These are phyloP conservation scores for Brachyistius frenatus DNA, from an alignment of 2,113 vertebrate genomes.

Conservation along the genomic window DNA sequence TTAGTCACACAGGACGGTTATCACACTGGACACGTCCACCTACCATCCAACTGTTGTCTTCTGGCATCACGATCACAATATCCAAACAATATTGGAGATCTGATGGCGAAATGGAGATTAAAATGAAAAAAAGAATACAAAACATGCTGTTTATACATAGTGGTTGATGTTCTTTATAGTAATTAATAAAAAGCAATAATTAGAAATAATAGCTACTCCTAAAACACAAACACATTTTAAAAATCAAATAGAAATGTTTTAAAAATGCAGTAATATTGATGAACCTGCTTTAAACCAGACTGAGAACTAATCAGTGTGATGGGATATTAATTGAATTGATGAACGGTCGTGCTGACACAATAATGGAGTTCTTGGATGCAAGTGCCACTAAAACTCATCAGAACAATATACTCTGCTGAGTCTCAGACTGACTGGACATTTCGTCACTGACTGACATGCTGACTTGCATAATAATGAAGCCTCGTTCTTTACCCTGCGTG, in stretches of 20 bases:
- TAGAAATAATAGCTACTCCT: no score
- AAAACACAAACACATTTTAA: no score
- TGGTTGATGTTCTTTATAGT: not conserved
- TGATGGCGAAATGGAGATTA: no score
- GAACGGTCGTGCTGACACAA: no score
- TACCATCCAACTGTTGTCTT: not conserved
- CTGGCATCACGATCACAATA: not conserved
- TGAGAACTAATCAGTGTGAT: no score
- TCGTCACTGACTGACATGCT: constrained; percentile 30
- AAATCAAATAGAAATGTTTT: no score
- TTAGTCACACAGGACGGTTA: not conserved
- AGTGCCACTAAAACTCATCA: constrained; percentile 33
- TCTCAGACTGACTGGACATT: constrained; percentile 56
- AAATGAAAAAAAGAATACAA: no score
- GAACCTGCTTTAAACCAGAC: no score
- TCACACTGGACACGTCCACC: not conserved
- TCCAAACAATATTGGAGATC: not conserved
- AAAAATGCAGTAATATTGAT: no score
- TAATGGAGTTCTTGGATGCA: not conserved
- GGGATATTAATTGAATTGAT: no score
- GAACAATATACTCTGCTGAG: constrained; percentile 3
- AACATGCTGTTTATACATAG: no score
- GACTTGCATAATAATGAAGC: constrained; percentile 66
- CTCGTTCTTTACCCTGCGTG: constrained; percentile 33
- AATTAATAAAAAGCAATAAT: no score